Conservation (phyloP, 2,888 invertebrate genomes). For the Pseudoips prasinana region DNA sequence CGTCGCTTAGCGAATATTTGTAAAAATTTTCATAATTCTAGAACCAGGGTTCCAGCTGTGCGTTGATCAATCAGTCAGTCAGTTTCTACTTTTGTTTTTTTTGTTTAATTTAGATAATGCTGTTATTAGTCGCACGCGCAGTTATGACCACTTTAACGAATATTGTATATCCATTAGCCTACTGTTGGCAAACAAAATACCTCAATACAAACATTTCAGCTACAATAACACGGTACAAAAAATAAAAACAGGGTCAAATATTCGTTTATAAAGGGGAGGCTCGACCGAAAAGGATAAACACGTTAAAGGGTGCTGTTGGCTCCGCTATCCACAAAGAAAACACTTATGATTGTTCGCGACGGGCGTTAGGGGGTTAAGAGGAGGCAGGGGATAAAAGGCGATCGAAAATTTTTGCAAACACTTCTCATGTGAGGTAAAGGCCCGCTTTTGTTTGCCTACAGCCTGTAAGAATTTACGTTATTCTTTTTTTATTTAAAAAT, state of each 20-base stretch:
- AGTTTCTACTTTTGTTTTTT: too few relatives aligned
- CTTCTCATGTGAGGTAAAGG: constrained; percentile 38
- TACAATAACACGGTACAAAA: constrained; percentile 38
- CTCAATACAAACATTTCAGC: constrained; percentile 33
- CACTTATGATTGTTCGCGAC: constrained; percentile 66
- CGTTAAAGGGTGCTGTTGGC: constrained; percentile 70
- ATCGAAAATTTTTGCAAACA: constrained; percentile 65
- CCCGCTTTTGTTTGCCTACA: constrained; percentile 34
- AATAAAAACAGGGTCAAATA: constrained; percentile 56
- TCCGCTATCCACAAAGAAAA: constrained; percentile 78
- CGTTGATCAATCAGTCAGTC: too few relatives aligned
- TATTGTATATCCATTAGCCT: constrained; percentile 22
- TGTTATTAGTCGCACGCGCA: constrained; percentile 4
- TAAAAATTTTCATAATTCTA: too few relatives aligned
- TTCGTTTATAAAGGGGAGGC: constrained; percentile 61
- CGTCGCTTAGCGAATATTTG: too few relatives aligned
- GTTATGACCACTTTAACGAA: constrained; percentile 11
- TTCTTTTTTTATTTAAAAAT: constrained; percentile 39
- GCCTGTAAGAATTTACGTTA: constrained; percentile 35
- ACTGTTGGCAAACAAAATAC: constrained; percentile 31
- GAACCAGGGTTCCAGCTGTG: too few relatives aligned
- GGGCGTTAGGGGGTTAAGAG: constrained; percentile 40
- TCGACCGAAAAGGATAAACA: constrained; percentile 73
- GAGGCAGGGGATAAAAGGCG: constrained; percentile 55
- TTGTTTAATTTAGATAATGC: too few relatives aligned